Percentiles rank a stretch among this genome's conserved stretches.
phyloP scores from a whole-genome alignment of 2,113 vertebrate genomes.

The Coracopsis vasa region DNA sequence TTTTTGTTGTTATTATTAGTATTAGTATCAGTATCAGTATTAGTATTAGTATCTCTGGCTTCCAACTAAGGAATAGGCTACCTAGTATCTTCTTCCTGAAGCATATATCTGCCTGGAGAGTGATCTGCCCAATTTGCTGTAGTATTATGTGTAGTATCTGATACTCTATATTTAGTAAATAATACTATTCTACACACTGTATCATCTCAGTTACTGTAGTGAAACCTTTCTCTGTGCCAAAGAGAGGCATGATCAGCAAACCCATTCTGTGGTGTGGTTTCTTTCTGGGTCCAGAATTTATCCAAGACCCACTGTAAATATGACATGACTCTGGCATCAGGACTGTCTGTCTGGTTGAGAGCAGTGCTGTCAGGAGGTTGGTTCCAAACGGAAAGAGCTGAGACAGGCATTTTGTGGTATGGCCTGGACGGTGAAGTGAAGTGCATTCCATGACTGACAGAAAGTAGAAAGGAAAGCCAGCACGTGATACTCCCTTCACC shows the following conservation, averaged over 20 bases:
- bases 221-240: neutral
- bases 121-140: neutral
- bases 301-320: neutral
- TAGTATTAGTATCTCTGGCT: neutral
- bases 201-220: neutral
- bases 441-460: neutral
- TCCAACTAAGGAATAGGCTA: neutral
- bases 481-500: neutral
- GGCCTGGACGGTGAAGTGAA: neutral
- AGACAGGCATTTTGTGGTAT: neutral
- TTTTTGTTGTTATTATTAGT: neutral
- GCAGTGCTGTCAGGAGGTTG: neutral
- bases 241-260: neutral
- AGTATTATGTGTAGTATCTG: neutral
- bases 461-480: constrained; percentile 1
- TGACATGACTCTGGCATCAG: neutral
- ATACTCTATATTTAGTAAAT: neutral
- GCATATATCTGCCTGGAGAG: neutral
- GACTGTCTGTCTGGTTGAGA: neutral
- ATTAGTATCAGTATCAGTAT: neutral
- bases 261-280: neutral
- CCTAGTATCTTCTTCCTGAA: neutral
- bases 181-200: neutral
- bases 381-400: neutral
- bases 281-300: neutral